These are phyloP conservation scores for Lepidurus apus DNA, from an alignment of 1,140 invertebrate species.

Conservation along the genomic window DNA sequence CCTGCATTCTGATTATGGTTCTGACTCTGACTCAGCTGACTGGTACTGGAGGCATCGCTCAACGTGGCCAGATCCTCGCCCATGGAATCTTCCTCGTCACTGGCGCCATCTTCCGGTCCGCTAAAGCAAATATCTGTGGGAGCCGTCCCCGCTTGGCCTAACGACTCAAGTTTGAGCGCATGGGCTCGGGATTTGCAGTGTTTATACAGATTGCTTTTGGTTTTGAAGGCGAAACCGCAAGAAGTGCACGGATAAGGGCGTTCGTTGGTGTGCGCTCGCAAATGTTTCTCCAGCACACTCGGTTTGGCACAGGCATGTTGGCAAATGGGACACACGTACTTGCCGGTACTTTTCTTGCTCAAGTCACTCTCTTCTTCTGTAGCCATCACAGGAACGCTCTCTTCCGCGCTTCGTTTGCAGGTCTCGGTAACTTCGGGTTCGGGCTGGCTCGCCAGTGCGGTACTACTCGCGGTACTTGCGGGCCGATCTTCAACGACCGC, in stretches of 20 bases:
- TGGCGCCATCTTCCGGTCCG: conserved; percentile 29
- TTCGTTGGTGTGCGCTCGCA: conserved; percentile 86
- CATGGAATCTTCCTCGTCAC: conserved; percentile 27
- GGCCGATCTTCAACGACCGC: conserved; percentile 42
- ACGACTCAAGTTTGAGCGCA: conserved; percentile 53
- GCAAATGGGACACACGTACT: conserved; percentile 79
- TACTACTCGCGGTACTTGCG: conserved; percentile 35
- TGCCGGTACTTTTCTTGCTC: conserved; percentile 45
- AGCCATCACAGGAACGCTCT: conserved; percentile 35
- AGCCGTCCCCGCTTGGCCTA: conserved; percentile 24
- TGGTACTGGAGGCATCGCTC: conserved; percentile 17
- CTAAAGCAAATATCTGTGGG: conserved; percentile 24
- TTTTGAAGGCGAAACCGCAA: conserved; percentile 90
- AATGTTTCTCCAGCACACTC: conserved; percentile 89
- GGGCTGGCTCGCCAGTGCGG: not conserved
- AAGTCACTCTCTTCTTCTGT: conserved; percentile 40
- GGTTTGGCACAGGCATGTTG: conserved; percentile 83
- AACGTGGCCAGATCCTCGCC: conserved; percentile 27
- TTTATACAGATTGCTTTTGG: conserved; percentile 88
- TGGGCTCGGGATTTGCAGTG: conserved; percentile 79
- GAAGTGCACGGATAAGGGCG: conserved; percentile 80
- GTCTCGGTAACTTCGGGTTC: not conserved
- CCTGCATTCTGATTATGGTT: not conserved
- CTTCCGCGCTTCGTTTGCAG: not conserved
- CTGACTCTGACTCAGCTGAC: not conserved